Evolutionary conservation across 1,140 invertebrate species (phyloP), one percentile per base, ranked within the genome.

Genomic region (Aleiodes sp.): DNA sequence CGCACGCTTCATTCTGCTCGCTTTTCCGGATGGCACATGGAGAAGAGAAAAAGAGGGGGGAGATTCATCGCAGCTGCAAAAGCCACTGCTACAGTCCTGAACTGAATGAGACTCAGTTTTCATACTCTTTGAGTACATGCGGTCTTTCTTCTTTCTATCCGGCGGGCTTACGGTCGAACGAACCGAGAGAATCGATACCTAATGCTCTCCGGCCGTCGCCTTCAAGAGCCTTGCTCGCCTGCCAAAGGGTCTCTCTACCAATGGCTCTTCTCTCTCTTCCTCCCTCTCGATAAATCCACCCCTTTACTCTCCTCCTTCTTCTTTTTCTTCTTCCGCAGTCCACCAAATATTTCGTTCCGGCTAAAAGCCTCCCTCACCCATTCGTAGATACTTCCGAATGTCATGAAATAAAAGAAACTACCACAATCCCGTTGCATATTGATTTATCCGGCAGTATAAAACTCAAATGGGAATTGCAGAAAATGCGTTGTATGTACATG

Each of bases 151-250:
- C n/a, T 8, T n/a, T 64, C n/a, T 43, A 64, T 57, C 65, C 52
- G 52, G 56, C 35, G 65, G 65, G 56, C 57, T 60, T 61, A 68
- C 57, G 33, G 65, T 68, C 37, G 56, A 68, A 35, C 26, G 33
- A 60, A 4, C 52, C 56, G n/a, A 57, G 35, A 60, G 57, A 68
- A 68, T 68, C 65, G 65, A 68, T 68, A 68, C 39, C 65, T 46
- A 68, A 68, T 68, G 57, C 64, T 59, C 41, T 65, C 62, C 28
- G 24, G 26, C 56, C 33, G 52, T 68, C 65, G 65, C 56, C 35
- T 60, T 57, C 64, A 16, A 59, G 29, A 59, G 52, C 21, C 52
- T 33, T 59, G 33, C 56, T 14, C 52, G 63, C 63, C 37, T 63
- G 61, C 65, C 33, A 67, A 67, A 67, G 65, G 46, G 31, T 56